Base-by-base conservation (phyloP, 2,113 vertebrate species). In the Origma solitaria region DNA sequence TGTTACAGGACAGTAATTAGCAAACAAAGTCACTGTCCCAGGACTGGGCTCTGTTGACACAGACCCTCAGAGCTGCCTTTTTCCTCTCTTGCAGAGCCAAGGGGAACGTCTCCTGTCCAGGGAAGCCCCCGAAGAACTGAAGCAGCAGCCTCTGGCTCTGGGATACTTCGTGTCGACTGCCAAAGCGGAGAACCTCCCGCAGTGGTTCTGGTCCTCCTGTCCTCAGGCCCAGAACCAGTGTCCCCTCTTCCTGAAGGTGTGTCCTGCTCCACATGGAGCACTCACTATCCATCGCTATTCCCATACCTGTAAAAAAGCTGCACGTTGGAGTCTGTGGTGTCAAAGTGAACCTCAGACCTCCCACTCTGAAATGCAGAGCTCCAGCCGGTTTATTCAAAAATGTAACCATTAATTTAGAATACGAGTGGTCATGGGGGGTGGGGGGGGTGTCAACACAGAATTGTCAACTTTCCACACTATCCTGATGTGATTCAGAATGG, bases 101-200 rank as follows among this genome's bases (percentile, higher is more conserved):
- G 99, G 99, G 12, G 99, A 99, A 93, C 98, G 99, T 66, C 97
- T 99, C 35, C 98, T 99, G 27, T 99, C 99, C 47, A 97, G 99
- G 91, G 99, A 99, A 97, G 99, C 98, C 7, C 99, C 99, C 0
- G 99, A 99, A 94, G 99, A 99, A 97, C 98, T 99, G 86, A 99
- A 99, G 97, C 99, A 99, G 97, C 99, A 99, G 92, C 99, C 99
- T 4, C 98, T 99, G 84, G 99, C 99, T 91, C 98, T 99, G 33
- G 99, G 99, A 15, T 99, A 99, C 96, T 99, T 99, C 2, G 99
- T 99, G n/a, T 99, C 99, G 31, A 99, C 99, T 61, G 99, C 99
- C 96, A 99, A 98, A 97, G 99, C 99, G 6, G 98, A 98, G 75
- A 99, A 99, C 94, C 98, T 99, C 37, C 99, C 99, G 2, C 99